These are phyloP conservation scores for Ptiloglossa arizonensis DNA, from an alignment of 1,140 invertebrate species.

Conservation along the genomic window DNA sequence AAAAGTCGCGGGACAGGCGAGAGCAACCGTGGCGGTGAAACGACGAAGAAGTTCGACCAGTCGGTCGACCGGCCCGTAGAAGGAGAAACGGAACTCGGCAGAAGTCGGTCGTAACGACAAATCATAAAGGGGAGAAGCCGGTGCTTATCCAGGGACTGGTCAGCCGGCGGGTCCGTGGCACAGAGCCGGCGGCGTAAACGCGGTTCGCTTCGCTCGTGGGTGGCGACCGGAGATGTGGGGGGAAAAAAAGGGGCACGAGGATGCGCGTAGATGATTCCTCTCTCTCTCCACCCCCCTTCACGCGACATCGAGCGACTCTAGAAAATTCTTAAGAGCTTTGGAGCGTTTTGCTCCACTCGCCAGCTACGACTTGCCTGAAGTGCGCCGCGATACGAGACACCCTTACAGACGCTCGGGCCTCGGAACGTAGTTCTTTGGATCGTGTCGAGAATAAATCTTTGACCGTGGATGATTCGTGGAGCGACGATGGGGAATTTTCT, in stretches of 20 bases:
- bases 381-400: no score
- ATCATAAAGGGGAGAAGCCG: slow-evolving; percentile 41
- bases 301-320: no score
- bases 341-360: no score
- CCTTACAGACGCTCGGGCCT: no score
- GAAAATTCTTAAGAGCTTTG: no score
- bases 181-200: slow-evolving; percentile 28
- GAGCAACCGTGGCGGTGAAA: neutral
- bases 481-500: no score
- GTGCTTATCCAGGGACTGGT: slow-evolving; percentile 40
- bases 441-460: no score
- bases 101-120: slow-evolving; percentile 50
- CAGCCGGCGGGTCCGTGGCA: slow-evolving; percentile 41
- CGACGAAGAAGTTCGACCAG: slow-evolving; percentile 11
- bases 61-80: neutral
- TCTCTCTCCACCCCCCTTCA: no score
- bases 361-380: no score
- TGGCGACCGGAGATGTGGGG: neutral
- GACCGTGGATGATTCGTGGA: no score
- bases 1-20: slow-evolving; percentile 27
- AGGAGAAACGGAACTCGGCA: slow-evolving; percentile 35
- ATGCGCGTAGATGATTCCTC: neutral
- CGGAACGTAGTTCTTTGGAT: no score
- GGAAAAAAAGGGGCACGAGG: neutral
- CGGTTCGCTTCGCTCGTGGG: slow-evolving; percentile 6